Evolutionary conservation across 1,140 invertebrate genomes (phyloP).

Genomic region (Trichomalopsis sarcophagae): DNA sequence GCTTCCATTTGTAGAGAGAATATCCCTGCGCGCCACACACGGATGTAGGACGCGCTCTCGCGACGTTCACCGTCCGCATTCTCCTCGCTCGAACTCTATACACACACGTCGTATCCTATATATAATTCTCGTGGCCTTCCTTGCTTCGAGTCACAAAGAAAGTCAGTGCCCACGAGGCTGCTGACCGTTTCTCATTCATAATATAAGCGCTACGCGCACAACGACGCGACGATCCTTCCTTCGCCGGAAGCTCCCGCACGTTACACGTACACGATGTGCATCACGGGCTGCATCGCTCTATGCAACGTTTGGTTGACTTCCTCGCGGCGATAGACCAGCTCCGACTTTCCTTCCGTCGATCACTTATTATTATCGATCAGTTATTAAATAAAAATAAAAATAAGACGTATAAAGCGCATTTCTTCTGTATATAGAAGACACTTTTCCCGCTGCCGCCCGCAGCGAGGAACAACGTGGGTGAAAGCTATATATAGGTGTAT

Average conservation of each 20-base stretch:
- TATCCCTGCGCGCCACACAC: background rate
- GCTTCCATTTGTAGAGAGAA: slow-evolving; percentile 14
- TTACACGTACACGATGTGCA: too few species aligned
- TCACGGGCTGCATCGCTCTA: too few species aligned
- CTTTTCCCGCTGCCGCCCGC: too few species aligned
- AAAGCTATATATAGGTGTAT: too few species aligned
- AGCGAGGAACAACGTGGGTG: too few species aligned
- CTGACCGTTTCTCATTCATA: slow-evolving; percentile 3
- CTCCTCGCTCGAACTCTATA: background rate
- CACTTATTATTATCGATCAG: too few species aligned
- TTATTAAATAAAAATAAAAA: background rate
- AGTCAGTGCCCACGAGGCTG: background rate
- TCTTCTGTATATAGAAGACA: too few species aligned
- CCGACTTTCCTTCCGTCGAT: background rate
- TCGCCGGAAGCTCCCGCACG: background rate
- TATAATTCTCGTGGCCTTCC: background rate
- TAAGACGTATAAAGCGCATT: too few species aligned
- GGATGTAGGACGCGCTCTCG: slow-evolving; percentile 27
- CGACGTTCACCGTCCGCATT: slow-evolving; percentile 41
- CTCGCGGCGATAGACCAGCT: background rate
- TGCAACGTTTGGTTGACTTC: background rate
- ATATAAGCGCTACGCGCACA: background rate
- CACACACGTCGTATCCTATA: background rate
- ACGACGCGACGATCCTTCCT: background rate
- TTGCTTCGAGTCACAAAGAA: background rate